A percentile compares a stretch with the other conserved stretches of the same genome.
Evolutionary conservation across 2,797 vertebrate genomes (phyloP).

Genomic region (Tapirus indicus): DNA sequence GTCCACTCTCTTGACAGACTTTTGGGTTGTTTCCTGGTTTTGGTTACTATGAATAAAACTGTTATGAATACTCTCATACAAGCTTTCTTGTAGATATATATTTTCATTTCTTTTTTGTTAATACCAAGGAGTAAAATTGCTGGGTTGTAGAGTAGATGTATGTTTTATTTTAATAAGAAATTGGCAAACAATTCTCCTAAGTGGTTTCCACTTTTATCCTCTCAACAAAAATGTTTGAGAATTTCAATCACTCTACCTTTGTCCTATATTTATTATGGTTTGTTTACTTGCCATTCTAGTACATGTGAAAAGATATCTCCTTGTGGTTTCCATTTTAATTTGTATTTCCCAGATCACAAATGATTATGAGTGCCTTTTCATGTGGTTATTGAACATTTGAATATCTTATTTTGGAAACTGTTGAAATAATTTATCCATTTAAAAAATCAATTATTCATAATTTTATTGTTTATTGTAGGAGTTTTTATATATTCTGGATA

Average conservation of each 20-base stretch:
- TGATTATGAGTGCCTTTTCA: neutral
- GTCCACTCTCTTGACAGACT: neutral
- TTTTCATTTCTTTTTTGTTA: neutral
- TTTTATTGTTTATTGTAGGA: neutral
- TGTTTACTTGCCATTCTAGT: neutral
- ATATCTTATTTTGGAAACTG: neutral
- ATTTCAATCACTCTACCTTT: neutral
- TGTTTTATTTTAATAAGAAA: constrained; percentile 33
- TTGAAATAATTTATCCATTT: neutral
- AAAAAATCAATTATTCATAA: neutral
- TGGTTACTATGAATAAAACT: neutral
- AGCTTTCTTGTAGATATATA: neutral
- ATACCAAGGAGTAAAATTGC: neutral
- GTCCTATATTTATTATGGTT: neutral
- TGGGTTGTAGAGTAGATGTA: neutral
- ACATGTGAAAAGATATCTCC: neutral
- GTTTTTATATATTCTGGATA: neutral
- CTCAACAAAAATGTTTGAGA: neutral
- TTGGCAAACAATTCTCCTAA: neutral
- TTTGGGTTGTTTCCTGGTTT: neutral
- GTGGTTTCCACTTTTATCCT: neutral
- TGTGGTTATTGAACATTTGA: neutral
- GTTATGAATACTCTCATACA: neutral
- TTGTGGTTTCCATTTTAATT: neutral
- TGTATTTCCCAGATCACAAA: neutral